Base-by-base conservation (phyloP, 2,888 invertebrate genomes). In the Plebejus argus region DNA sequence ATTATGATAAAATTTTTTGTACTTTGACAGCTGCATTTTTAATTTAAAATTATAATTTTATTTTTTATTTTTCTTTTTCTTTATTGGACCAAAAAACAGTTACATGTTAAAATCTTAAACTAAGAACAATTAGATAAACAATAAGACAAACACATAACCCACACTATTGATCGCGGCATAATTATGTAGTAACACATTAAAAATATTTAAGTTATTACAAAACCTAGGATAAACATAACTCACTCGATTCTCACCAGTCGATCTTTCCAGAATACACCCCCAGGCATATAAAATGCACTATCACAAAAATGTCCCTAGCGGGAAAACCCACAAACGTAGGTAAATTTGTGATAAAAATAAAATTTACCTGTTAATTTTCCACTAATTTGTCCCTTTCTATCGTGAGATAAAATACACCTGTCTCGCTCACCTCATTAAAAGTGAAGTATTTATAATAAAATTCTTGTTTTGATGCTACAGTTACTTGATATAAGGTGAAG, bases 351-450 rank as follows among this genome's bases (percentile, higher is more conserved):
- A 28, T 66, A 33, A 28, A 66, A 39, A 20, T 20, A 45, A 72
- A 45, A 78, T 78, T 80, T 79, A 78, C 79, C 77, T 79, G 79
- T 79, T 78, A 78, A 80, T 80, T 76, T 75, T 74, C 74, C 23
- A 72, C 39, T 72, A n/a, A n/a, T n/a, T 49, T 39, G 35, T 81
- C 80, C 78, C 79, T 53, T 78, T 79, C 77, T 28, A 33, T 35
- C 79, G 28, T 61, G 18, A 8, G 23, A 45, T 12, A 45, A 45
- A 39, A 71, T 1, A 0, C 20, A 75, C 78, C 77, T 39, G n/a
- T 71, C 71, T 71, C 71, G 35, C 18, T 71, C 71, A 71, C 12
- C 35, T 39, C 20, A 39, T 71, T 71, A 20, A 39, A 3, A 33
- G 71, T 39, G 20, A 12, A 71, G 71, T 71, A 71, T 71, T 71